Evolutionary conservation across 2,888 invertebrate species (phyloP).

Genomic region (Gari tellinella): DNA sequence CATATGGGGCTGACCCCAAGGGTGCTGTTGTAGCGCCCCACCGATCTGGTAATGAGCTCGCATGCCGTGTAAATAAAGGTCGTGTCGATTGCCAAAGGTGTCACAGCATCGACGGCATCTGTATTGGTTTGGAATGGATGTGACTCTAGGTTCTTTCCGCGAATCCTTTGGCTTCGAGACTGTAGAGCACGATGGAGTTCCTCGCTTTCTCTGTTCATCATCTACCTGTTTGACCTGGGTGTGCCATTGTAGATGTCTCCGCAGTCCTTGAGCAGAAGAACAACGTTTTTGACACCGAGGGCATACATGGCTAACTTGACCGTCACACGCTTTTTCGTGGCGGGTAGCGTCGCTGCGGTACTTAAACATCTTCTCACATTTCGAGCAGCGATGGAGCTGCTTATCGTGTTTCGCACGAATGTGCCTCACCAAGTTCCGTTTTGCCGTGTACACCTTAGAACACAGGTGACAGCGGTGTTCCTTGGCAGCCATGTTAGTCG

Average conservation of each 20-base stretch:
- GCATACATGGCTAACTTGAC: slow-evolving; percentile 1
- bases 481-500: background rate
- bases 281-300: slow-evolving; percentile 11
- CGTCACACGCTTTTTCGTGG: slow-evolving; percentile 20
- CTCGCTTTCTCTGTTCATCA: background rate
- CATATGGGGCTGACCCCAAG: slow-evolving; percentile 1
- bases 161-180: background rate
- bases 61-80: slow-evolving; percentile 27
- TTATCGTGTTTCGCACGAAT: slow-evolving; percentile 2
- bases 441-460: slow-evolving; percentile 2
- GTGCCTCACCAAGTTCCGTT: slow-evolving; percentile 3
- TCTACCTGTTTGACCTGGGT: background rate
- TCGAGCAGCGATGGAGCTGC: slow-evolving; percentile 1
- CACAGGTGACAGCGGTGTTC: background rate
- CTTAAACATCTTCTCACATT: slow-evolving; percentile 16
- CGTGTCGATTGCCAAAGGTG: slow-evolving; percentile 11
- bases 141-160: background rate
- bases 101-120: slow-evolving; percentile 16
- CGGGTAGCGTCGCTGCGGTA: background rate
- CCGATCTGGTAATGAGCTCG: slow-evolving; percentile 22
- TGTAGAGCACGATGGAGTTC: background rate
- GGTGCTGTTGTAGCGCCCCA: slow-evolving; percentile 8
- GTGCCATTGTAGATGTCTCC: slow-evolving; percentile 20
- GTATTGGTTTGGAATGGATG: background rate
- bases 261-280: slow-evolving; percentile 11